A percentile compares a stretch with the other conserved stretches of the same genome.
phyloP scores from a whole-genome alignment of 2,797 vertebrate genomes.

The Schizopygopsis malacanthus region DNA sequence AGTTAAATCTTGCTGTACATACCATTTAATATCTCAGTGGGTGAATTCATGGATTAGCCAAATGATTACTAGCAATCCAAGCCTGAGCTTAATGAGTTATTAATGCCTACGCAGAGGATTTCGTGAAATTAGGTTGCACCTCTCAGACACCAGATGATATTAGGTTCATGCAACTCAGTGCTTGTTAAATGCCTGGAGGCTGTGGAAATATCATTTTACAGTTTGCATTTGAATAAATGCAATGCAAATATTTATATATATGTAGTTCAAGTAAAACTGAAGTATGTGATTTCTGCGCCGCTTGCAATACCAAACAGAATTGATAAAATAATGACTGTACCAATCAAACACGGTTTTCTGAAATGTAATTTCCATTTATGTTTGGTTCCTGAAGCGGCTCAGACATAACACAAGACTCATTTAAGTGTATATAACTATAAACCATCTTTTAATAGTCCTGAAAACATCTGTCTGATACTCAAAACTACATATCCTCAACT shows the following conservation, averaged over 20 bases:
- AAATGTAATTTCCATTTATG: not conserved
- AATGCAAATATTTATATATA: not conserved
- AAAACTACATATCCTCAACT: not conserved
- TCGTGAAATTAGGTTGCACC: not conserved
- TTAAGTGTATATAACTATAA: not conserved
- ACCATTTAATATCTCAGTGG: not conserved
- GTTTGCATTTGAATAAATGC: not conserved
- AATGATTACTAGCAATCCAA: slow-evolving; percentile 14
- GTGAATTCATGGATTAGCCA: slow-evolving; percentile 34
- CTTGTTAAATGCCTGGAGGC: not conserved
- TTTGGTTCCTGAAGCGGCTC: not conserved
- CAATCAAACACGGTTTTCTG: not conserved
- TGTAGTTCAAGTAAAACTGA: not conserved
- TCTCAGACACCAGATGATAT: not conserved
- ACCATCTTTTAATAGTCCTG: not conserved
- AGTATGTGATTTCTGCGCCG: not conserved
- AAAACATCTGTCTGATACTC: not conserved
- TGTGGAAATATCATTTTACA: not conserved
- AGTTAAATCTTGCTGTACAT: not conserved
- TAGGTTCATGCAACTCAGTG: not conserved
- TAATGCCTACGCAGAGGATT: slow-evolving; percentile 33
- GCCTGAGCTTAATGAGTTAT: slow-evolving; percentile 37
- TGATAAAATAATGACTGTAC: not conserved
- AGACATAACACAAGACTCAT: not conserved
- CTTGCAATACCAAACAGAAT: not conserved